These are phyloP conservation scores for Poicephalus meyeri DNA, from an alignment of 2,113 vertebrate species.

Conservation along the genomic window DNA sequence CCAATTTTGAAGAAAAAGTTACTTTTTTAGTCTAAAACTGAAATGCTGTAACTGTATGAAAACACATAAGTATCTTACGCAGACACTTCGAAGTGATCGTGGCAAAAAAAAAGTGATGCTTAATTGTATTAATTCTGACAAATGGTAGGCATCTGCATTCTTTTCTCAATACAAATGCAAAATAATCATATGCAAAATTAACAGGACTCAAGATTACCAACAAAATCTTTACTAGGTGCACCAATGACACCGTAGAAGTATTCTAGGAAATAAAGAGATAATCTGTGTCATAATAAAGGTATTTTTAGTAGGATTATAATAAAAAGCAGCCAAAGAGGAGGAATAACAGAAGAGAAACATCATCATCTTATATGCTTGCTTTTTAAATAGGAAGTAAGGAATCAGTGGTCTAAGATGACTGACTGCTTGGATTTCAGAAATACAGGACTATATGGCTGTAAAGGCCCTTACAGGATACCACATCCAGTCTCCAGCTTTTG, in stretches of 20 bases:
- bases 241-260: background rate
- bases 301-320: conserved; percentile 64
- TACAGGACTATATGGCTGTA: background rate
- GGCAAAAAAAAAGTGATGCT: background rate
- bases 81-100: background rate
- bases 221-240: background rate
- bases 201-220: background rate
- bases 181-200: conserved; percentile 4
- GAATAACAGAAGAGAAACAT: background rate
- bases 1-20: background rate
- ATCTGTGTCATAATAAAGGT: conserved; percentile 25
- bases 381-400: background rate
- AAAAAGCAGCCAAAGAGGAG: background rate
- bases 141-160: background rate
- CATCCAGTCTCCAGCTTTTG: background rate
- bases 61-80: background rate
- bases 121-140: background rate
- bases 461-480: background rate
- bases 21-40: background rate
- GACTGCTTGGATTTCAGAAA: background rate
- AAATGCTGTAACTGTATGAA: background rate
- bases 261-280: conserved; percentile 22
- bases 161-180: background rate
- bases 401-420: background rate
- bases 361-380: background rate